Conservation (phyloP, 2,113 vertebrate species). For the Rhinichthys klamathensis region DNA sequence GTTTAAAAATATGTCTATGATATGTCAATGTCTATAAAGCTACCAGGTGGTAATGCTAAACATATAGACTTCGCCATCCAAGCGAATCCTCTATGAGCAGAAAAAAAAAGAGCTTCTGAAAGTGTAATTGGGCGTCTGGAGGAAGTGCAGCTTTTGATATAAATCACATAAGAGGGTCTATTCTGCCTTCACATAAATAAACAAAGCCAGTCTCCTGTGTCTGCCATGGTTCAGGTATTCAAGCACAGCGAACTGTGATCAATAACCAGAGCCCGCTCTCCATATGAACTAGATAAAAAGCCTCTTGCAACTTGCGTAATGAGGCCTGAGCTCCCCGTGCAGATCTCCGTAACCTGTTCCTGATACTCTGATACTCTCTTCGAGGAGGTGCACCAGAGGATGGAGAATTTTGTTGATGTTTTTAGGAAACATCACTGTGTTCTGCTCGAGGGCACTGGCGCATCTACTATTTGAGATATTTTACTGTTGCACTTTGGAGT, state of each 20-base stretch:
- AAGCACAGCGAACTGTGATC: constrained; percentile 34
- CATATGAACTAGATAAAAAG: constrained; percentile 44
- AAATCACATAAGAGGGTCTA: constrained; percentile 25
- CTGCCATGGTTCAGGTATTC: constrained; percentile 3
- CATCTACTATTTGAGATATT: neutral
- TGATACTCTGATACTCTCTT: neutral
- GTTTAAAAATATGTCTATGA: too few relatives aligned
- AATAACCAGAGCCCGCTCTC: constrained; percentile 36
- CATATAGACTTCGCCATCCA: too few relatives aligned
- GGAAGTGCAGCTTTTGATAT: constrained; percentile 20
- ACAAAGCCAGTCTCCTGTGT: constrained; percentile 22
- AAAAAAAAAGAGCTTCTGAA: neutral
- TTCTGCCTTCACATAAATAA: constrained; percentile 32
- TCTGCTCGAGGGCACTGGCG: neutral
- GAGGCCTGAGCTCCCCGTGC: constrained; percentile 16
- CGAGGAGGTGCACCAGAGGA: neutral
- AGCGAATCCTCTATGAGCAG: neutral
- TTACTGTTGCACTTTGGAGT: neutral
- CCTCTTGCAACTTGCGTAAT: constrained; percentile 29
- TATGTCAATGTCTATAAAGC: neutral
- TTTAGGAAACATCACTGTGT: constrained; percentile 1
- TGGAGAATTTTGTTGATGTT: constrained; percentile 15
- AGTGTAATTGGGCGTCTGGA: constrained; percentile 5
- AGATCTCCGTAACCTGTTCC: constrained; percentile 29
- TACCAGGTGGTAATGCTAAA: neutral